Conservation (phyloP, 2,113 vertebrate genomes). For the Podarcis raffonei region DNA sequence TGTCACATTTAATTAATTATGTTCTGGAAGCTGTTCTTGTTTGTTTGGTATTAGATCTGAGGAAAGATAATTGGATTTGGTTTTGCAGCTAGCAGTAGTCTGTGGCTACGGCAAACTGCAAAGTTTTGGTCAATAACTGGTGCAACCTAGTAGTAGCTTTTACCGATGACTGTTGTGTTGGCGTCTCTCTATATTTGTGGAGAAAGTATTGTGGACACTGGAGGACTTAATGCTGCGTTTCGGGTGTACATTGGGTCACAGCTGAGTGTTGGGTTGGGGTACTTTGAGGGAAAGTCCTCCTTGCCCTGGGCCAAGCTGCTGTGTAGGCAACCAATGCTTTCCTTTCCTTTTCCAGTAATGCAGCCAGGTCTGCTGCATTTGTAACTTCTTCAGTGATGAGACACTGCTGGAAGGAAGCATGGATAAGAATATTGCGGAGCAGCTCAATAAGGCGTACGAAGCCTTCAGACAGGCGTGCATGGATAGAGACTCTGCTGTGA, state of each 20-base stretch:
- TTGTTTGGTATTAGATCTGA: slow-evolving; percentile 47
- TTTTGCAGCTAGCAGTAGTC: slow-evolving; percentile 9
- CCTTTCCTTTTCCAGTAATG: slow-evolving; percentile 50
- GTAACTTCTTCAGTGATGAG: slow-evolving; percentile 87
- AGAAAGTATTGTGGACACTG: not conserved
- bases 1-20: slow-evolving; percentile 56
- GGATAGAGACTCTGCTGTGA: slow-evolving; percentile 89
- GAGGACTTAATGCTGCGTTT: not conserved
- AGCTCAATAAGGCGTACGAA: slow-evolving; percentile 98
- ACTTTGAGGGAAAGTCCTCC: too few relatives aligned
- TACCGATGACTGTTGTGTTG: not conserved
- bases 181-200: not conserved
- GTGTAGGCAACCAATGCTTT: slow-evolving; percentile 36
- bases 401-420: slow-evolving; percentile 84
- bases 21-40: slow-evolving; percentile 43
- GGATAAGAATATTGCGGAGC: slow-evolving; percentile 96
- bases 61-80: slow-evolving; percentile 36
- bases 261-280: too few relatives aligned
- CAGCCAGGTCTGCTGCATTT: slow-evolving; percentile 68
- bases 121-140: not conserved
- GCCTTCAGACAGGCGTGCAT: slow-evolving; percentile 94
- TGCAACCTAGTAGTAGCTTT: not conserved
- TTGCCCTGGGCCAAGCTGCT: not conserved
- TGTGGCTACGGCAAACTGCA: not conserved
- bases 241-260: too few relatives aligned